Evolutionary conservation across 2,113 vertebrate genomes (phyloP).

Genomic region (Tragelaphus buxtoni): DNA sequence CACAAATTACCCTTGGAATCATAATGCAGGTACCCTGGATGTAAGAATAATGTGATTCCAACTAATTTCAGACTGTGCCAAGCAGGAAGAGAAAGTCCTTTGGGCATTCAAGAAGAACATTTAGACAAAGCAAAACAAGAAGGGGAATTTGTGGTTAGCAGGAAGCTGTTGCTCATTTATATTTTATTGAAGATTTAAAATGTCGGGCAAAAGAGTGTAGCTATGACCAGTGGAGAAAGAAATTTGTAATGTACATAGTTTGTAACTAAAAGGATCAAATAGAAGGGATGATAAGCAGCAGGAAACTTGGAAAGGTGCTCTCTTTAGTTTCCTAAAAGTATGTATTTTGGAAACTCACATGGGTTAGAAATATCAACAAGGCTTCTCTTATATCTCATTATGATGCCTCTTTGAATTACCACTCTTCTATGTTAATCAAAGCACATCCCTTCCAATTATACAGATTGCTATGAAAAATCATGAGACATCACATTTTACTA

Average conservation of each 20-base stretch:
- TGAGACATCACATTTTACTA: constrained; percentile 58
- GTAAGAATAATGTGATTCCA: constrained; percentile 80
- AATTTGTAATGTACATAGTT: constrained; percentile 18
- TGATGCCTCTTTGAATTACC: background rate
- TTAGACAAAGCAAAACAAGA: constrained; percentile 79
- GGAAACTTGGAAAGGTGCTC: background rate
- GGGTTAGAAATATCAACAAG: constrained; percentile 29
- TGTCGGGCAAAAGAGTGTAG: background rate
- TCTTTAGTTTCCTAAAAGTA: constrained; percentile 18
- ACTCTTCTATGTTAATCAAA: constrained; percentile 38
- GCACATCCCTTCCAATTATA: constrained; percentile 31
- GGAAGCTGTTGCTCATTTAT: constrained; percentile 74
- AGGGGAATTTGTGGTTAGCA: constrained; percentile 72
- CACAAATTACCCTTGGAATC: constrained; percentile 78
- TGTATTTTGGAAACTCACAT: constrained; percentile 25
- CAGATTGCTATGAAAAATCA: constrained; percentile 55
- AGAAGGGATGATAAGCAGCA: background rate
- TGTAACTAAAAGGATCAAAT: background rate
- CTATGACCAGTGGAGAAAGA: constrained; percentile 20
- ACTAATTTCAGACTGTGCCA: constrained; percentile 78
- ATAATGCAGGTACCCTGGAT: constrained; percentile 77
- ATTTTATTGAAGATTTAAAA: constrained; percentile 69
- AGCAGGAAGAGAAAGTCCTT: constrained; percentile 79
- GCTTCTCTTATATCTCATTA: background rate
- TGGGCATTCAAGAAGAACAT: constrained; percentile 80